phyloP scores from a whole-genome alignment of 2,113 vertebrate species.

The Eulacestoma nigropectus region DNA sequence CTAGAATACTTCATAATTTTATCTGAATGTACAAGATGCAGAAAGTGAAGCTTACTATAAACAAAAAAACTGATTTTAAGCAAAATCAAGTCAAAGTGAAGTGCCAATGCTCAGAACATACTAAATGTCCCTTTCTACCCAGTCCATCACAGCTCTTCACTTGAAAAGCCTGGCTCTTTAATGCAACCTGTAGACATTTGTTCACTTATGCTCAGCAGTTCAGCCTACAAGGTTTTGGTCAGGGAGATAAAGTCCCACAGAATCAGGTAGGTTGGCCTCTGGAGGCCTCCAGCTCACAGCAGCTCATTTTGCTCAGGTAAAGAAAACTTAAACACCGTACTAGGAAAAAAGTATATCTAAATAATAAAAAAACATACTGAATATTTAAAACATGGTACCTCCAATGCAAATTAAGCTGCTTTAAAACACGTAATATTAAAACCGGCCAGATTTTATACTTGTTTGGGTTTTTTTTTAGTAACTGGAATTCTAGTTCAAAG shows the following conservation, averaged over 20 bases:
- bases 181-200: background rate
- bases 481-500: background rate
- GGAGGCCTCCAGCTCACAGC: background rate
- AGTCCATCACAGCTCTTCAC: background rate
- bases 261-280: background rate
- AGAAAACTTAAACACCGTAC: background rate
- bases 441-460: background rate
- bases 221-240: background rate
- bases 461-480: background rate
- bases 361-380: background rate
- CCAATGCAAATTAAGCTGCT: background rate
- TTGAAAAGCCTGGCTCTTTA: background rate
- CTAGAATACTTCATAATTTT: background rate
- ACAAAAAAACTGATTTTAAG: background rate
- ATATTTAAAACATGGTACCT: background rate
- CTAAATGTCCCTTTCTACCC: background rate
- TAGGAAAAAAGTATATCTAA: background rate
- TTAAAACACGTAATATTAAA: background rate
- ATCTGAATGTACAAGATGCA: background rate
- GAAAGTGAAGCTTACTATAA: background rate
- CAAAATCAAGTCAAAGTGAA: background rate
- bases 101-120: background rate
- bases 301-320: background rate
- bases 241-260: background rate
- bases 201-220: background rate